Conservation (phyloP, 2,888 invertebrate species). For the Drosophila rubida region DNA sequence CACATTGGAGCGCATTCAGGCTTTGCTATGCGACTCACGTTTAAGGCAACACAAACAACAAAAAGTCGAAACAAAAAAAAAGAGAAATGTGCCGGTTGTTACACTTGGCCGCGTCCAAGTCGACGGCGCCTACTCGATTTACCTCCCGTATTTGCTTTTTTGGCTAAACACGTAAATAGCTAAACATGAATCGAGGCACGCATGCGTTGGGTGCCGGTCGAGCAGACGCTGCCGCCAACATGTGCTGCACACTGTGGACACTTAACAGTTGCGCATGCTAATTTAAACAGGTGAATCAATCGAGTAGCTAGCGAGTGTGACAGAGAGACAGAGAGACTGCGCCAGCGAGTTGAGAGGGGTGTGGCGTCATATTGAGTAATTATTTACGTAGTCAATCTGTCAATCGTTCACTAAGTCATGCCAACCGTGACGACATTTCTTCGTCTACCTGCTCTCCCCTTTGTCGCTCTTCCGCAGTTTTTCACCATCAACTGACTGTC, state of each 20-base stretch:
- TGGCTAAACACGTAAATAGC: constrained; percentile 45
- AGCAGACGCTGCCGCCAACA: neutral
- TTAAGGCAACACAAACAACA: constrained; percentile 44
- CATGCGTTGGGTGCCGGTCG: constrained; percentile 28
- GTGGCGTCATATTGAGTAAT: constrained; percentile 65
- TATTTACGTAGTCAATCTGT: constrained; percentile 63
- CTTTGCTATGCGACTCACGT: constrained; percentile 71
- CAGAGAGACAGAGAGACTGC: neutral
- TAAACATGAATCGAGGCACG: constrained; percentile 52
- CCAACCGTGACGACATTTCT: constrained; percentile 55
- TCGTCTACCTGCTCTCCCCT: constrained; percentile 6
- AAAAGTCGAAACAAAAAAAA: constrained; percentile 38
- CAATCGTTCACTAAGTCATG: constrained; percentile 58
- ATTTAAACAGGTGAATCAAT: constrained; percentile 59
- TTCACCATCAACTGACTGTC: constrained; percentile 38
- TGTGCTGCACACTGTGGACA: constrained; percentile 3
- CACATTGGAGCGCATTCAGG: constrained; percentile 75
- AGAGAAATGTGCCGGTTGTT: constrained; percentile 68
- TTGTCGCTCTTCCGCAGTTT: constrained; percentile 54
- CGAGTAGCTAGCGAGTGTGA: constrained; percentile 20
- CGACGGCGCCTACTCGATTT: constrained; percentile 40
- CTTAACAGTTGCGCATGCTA: constrained; percentile 65
- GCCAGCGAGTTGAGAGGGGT: neutral
- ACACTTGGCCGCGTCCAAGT: constrained; percentile 68
- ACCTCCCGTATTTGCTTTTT: constrained; percentile 69